phyloP scores from a whole-genome alignment of 2,888 invertebrate species.

The Diarsia mendica region DNA sequence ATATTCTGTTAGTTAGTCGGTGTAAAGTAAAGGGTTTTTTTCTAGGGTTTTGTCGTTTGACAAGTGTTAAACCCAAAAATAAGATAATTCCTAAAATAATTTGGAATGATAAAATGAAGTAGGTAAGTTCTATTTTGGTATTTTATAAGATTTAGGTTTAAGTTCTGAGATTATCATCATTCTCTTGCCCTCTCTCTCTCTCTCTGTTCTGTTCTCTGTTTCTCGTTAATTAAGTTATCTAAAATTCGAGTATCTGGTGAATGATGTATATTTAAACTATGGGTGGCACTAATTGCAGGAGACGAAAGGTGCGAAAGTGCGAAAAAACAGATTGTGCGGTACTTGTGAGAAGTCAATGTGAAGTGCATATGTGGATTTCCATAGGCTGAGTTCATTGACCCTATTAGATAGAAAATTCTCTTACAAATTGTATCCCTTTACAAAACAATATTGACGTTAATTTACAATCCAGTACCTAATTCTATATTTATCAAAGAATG shows the following conservation, averaged over 20 bases:
- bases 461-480: slow-evolving; percentile 21
- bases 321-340: not conserved
- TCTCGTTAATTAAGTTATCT: no score
- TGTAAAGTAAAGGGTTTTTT: not conserved
- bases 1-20: slow-evolving; percentile 20
- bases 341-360: not conserved
- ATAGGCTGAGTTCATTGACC: not conserved
- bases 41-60: not conserved
- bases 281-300: no score
- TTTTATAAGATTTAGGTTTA: no score
- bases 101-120: not conserved
- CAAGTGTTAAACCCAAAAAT: no score
- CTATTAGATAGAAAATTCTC: not conserved
- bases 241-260: no score
- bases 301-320: no score
- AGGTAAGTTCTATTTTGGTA: not conserved
- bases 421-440: not conserved
- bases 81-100: not conserved
- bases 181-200: no score
- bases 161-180: no score
- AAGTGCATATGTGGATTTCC: not conserved
- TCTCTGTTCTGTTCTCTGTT: no score
- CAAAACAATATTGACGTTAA: slow-evolving; percentile 14
- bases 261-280: no score
- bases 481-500: slow-evolving; percentile 44